These are phyloP conservation scores for Onchidella celtica DNA, from an alignment of 2,888 invertebrate species.

Conservation along the genomic window DNA sequence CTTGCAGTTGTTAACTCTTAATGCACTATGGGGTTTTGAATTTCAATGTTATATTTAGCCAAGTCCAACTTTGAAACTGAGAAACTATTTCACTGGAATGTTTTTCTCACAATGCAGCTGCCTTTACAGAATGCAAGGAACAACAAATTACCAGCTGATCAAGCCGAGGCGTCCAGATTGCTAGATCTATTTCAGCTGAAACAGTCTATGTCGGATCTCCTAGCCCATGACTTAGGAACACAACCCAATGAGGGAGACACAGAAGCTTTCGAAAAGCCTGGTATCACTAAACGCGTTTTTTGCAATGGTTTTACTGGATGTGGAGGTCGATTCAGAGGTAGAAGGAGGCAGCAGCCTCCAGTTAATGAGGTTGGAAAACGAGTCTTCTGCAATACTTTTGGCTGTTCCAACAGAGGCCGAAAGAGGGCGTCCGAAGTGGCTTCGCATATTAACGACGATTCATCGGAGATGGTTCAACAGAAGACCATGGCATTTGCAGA, in stretches of 20 bases:
- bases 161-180: not conserved
- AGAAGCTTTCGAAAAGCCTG: not conserved
- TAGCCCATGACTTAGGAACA: not conserved
- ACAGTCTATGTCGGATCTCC: not conserved
- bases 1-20: too few relatives aligned
- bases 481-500: not conserved
- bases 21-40: too few relatives aligned
- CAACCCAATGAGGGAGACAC: not conserved
- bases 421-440: slow-evolving; percentile 9
- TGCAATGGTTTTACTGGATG: slow-evolving; percentile 60
- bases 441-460: not conserved
- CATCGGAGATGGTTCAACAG: not conserved
- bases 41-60: too few relatives aligned
- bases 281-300: slow-evolving; percentile 52
- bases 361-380: slow-evolving; percentile 55
- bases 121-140: slow-evolving; percentile 3
- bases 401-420: slow-evolving; percentile 64
- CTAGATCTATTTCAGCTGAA: slow-evolving; percentile 1
- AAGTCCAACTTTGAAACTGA: too few relatives aligned
- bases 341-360: slow-evolving; percentile 44
- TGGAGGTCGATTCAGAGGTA: slow-evolving; percentile 53
- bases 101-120: not conserved
- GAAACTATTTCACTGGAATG: too few relatives aligned
- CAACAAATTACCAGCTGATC: not conserved
- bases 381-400: slow-evolving; percentile 68